These are phyloP conservation scores for Drosophila leontia DNA, from an alignment of 1,140 invertebrate species.

Conservation along the genomic window DNA sequence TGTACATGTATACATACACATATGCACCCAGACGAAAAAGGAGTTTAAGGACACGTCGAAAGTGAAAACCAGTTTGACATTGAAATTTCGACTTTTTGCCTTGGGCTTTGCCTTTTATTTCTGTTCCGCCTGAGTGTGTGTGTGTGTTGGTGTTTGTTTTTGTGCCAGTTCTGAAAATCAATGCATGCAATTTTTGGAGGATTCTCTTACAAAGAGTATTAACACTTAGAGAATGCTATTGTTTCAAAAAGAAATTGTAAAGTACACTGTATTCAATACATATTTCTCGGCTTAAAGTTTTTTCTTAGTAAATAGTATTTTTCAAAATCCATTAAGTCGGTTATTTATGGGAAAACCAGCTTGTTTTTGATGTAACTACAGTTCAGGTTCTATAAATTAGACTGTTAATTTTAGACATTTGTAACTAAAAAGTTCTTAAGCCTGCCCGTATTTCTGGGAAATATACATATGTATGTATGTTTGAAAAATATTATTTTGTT, in stretches of 20 bases:
- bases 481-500: background rate
- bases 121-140: conserved; percentile 11
- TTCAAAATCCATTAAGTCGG: background rate
- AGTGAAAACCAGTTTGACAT: conserved; percentile 78
- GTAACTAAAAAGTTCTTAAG: background rate
- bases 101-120: conserved; percentile 11
- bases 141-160: conserved; percentile 18
- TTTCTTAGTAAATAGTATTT: background rate
- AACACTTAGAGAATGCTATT: background rate
- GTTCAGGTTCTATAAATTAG: background rate
- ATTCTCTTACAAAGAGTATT: conserved; percentile 26
- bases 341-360: background rate
- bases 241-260: background rate
- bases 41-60: conserved; percentile 69
- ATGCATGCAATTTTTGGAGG: conserved; percentile 48
- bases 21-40: conserved; percentile 56
- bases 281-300: background rate
- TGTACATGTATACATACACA: background rate
- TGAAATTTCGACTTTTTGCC: conserved; percentile 59
- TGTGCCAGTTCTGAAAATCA: conserved; percentile 54
- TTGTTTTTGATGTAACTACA: background rate
- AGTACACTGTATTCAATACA: background rate
- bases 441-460: background rate
- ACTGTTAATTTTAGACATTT: background rate
- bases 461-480: background rate